phyloP scores from a whole-genome alignment of 1,140 invertebrate genomes.

The Bombus turneri region DNA sequence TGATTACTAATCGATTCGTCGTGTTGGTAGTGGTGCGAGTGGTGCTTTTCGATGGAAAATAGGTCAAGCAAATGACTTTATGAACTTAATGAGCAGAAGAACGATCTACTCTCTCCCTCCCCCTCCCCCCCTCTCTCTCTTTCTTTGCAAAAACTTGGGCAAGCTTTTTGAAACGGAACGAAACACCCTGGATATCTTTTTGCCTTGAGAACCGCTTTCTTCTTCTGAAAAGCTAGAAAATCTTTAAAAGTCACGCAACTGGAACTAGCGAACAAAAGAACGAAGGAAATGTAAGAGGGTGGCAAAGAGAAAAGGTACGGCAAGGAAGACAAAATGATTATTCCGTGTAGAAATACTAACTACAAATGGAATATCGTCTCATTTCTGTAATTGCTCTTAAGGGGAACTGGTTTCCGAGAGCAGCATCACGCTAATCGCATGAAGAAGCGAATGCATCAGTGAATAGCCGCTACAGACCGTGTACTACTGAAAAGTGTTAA shows the following conservation, averaged over 20 bases:
- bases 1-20: constrained; percentile 21
- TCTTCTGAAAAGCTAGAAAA: not conserved
- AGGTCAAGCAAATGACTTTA: constrained; percentile 28
- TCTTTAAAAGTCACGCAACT: not conserved
- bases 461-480: not conserved
- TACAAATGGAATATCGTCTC: constrained; percentile 38
- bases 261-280: not conserved
- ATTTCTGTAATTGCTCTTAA: constrained; percentile 43
- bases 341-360: constrained; percentile 25
- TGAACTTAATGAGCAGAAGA: constrained; percentile 32
- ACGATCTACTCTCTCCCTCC: not conserved
- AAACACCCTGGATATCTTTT: not conserved
- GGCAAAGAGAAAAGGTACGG: not conserved
- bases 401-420: constrained; percentile 30
- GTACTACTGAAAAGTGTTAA: constrained; percentile 29
- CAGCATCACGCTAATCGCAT: constrained; percentile 26
- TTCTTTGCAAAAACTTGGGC: not conserved
- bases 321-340: constrained; percentile 29
- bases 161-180: not conserved
- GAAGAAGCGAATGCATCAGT: not conserved
- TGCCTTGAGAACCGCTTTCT: not conserved
- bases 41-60: not conserved
- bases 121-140: not conserved
- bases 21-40: not conserved
- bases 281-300: not conserved